Evolutionary conservation across 2,888 invertebrate genomes (phyloP).

Genomic region (Latrodectus hesperus): DNA sequence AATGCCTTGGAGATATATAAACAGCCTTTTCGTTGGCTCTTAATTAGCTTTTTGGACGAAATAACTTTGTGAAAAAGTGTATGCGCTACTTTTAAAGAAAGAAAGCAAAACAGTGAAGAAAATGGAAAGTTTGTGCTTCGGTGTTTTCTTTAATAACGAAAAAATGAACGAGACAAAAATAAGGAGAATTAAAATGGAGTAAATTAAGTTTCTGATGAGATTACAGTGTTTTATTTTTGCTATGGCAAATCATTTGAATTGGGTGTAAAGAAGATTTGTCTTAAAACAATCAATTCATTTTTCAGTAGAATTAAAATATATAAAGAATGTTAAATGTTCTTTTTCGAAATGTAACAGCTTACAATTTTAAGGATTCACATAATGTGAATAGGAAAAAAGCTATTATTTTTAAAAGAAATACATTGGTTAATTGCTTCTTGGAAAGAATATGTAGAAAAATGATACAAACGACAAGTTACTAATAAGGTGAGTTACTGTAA

Average conservation of each 20-base stretch:
- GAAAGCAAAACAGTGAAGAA: neutral
- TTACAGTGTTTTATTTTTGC: neutral
- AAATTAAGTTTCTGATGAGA: neutral
- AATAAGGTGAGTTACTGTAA: no score
- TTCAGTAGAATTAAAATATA: no score
- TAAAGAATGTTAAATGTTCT: no score
- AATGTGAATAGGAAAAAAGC: no score
- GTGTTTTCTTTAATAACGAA: neutral
- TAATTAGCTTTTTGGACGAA: constrained; percentile 29
- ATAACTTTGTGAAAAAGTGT: constrained; percentile 34
- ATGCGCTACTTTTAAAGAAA: neutral
- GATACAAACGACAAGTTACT: no score
- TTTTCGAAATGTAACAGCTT: no score
- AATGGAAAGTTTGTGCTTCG: neutral
- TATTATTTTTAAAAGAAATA: no score
- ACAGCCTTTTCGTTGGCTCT: constrained; percentile 20
- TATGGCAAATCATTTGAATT: neutral
- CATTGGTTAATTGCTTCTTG: no score
- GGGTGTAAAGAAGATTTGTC: no score
- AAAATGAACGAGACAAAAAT: neutral
- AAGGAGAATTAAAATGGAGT: neutral
- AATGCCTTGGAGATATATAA: constrained; percentile 47
- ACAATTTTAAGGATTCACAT: no score
- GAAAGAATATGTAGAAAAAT: no score
- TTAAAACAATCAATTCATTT: no score